Conservation (phyloP, 2,113 vertebrate species). For the Orthonyx spaldingii region DNA sequence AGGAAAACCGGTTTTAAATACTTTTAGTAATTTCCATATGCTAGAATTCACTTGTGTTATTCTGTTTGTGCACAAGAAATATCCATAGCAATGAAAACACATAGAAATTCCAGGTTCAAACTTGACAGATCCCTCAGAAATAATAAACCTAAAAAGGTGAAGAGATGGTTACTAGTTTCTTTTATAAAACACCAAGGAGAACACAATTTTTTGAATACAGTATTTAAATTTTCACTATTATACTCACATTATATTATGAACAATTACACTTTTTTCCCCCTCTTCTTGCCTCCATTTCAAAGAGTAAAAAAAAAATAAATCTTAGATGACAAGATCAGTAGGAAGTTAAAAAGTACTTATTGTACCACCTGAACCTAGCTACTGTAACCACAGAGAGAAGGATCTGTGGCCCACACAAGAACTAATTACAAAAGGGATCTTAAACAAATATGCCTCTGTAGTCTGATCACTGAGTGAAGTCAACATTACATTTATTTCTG, state of each 20-base stretch:
- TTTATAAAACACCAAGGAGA: not conserved
- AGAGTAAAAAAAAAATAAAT: not conserved
- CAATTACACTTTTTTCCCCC: not conserved
- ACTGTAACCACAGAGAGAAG: not conserved
- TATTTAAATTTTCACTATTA: not conserved
- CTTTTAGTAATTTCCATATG: not conserved
- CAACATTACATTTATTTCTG: not conserved
- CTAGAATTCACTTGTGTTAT: not conserved
- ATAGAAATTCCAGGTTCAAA: not conserved
- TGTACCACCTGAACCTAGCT: not conserved
- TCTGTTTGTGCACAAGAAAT: not conserved
- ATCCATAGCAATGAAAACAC: not conserved
- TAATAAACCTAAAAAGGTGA: not conserved
- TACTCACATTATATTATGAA: not conserved
- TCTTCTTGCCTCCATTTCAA: not conserved
- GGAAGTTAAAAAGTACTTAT: not conserved
- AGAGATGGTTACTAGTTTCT: not conserved
- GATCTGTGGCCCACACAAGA: not conserved
- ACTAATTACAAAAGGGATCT: not conserved
- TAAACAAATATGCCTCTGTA: not conserved
- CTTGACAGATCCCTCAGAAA: not conserved
- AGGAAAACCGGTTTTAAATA: not conserved
- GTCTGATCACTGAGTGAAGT: not conserved
- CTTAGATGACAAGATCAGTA: not conserved
- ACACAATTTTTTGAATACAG: not conserved